Base-by-base conservation (phyloP, 2,888 invertebrate genomes). In the Apodemia duryi region DNA sequence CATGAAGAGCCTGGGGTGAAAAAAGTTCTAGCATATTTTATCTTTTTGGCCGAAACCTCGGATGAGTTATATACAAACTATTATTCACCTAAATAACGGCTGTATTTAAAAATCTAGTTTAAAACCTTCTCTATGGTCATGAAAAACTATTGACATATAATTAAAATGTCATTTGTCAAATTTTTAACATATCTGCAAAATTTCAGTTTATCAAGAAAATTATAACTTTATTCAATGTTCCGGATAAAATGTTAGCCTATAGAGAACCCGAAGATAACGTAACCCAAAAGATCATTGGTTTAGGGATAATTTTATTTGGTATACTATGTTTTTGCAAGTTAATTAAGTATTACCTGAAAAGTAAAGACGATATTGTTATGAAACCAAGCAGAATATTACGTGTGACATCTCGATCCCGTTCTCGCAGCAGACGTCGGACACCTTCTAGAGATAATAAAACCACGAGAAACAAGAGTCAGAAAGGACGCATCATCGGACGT, bases 201-300 rank as follows among this genome's bases (percentile, higher is more conserved):
- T 51, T 51, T 51, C 21, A 51, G 49, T 51, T 21, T 51, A 51
- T 51, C n/a, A 21, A 51, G n/a, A 21, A 51, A 51, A 51, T 51
- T 21, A 51, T 21, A 21, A 51, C n/a, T 51, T 21, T 13, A 46
- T 46, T 46, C 46, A 46, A 46, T 46, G 46, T 46, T 46, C 13
- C 46, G 5, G 5, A 13, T 29, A 57, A 57, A 57, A 57, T 57
- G 57, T 57, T 57, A 32, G 57, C 32, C 32, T 29, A 29, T 10
- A 57, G 57, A 57, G 57, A 57, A 6, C 57, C 57, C 2, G 57
- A 57, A 57, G 32, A 57, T 5, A 57, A 13, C 2, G 32, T 57
- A 29, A 29, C 57, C 13, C 57, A 29, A 6, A 57, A 57, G 10
- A 29, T 54, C 11, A 10, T 54, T 28, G 29, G 54, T 29, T 54